Conservation (phyloP, 2,888 invertebrate genomes). For the Cacoxenus indagator region DNA sequence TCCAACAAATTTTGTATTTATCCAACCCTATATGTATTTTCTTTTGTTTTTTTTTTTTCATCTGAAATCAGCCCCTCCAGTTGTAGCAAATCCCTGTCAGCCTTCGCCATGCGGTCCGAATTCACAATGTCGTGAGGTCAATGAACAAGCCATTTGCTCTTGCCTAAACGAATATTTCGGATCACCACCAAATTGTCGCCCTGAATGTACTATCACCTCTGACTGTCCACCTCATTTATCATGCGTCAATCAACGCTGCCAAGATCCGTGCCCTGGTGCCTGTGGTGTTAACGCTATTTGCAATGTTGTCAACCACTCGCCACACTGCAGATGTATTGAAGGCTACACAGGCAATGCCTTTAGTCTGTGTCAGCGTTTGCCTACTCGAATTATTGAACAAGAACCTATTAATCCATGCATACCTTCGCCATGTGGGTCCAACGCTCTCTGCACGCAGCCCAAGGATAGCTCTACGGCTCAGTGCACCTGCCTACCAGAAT, state of each 20-base stretch:
- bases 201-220: constrained; percentile 81
- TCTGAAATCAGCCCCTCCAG: constrained; percentile 43
- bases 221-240: constrained; percentile 80
- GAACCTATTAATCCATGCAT: constrained; percentile 73
- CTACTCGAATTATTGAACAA: constrained; percentile 58
- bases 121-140: constrained; percentile 78
- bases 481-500: constrained; percentile 78
- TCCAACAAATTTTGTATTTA: not conserved
- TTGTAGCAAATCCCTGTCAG: constrained; percentile 73
- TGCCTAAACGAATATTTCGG: constrained; percentile 80
- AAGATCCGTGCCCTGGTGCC: constrained; percentile 82
- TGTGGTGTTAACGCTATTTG: constrained; percentile 82
- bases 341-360: constrained; percentile 84
- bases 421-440: constrained; percentile 76
- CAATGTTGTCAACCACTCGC: constrained; percentile 78
- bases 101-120: constrained; percentile 86
- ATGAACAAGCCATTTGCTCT: constrained; percentile 79
- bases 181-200: constrained; percentile 81
- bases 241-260: constrained; percentile 80
- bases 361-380: constrained; percentile 73
- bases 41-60: not conserved
- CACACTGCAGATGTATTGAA: constrained; percentile 77
- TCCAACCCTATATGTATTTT: constrained; percentile 28
- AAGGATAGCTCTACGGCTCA: constrained; percentile 38
- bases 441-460: constrained; percentile 77